Conservation (phyloP, 2,888 invertebrate genomes). For the Odontomyia ornata region DNA sequence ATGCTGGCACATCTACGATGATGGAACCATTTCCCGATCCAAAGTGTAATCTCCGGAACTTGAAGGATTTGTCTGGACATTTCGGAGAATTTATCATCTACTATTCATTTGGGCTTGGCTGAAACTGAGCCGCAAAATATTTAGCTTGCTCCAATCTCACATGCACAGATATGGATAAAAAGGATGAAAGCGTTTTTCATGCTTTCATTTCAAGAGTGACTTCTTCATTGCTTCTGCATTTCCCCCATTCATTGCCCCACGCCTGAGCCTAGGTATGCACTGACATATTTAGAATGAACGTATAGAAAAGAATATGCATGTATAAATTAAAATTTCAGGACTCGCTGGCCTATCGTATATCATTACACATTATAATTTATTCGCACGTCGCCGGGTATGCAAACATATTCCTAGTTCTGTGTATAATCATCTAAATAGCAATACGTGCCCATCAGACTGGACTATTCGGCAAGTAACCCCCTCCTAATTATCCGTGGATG, state of each 20-base stretch:
- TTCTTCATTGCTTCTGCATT: too few species aligned
- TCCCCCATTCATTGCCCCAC: too few species aligned
- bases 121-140: neutral
- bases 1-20: neutral
- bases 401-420: neutral
- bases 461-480: neutral
- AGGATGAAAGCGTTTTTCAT: neutral
- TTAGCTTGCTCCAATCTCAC: neutral
- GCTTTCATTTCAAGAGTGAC: too few species aligned
- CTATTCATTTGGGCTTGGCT: neutral
- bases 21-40: constrained; percentile 17
- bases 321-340: neutral
- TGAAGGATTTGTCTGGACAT: constrained; percentile 48
- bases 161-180: neutral
- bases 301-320: neutral
- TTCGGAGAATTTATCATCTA: constrained; percentile 47
- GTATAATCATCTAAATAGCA: neutral
- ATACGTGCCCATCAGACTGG: neutral
- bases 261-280: too few species aligned
- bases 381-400: neutral
- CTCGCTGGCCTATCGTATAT: neutral
- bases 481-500: constrained; percentile 33
- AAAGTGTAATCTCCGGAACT: constrained; percentile 47
- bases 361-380: constrained; percentile 31
- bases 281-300: too few species aligned